Percentiles rank a stretch among this genome's conserved stretches.
Evolutionary conservation across 1,140 invertebrate species (phyloP).

Genomic region (Laupala kohalensis): DNA sequence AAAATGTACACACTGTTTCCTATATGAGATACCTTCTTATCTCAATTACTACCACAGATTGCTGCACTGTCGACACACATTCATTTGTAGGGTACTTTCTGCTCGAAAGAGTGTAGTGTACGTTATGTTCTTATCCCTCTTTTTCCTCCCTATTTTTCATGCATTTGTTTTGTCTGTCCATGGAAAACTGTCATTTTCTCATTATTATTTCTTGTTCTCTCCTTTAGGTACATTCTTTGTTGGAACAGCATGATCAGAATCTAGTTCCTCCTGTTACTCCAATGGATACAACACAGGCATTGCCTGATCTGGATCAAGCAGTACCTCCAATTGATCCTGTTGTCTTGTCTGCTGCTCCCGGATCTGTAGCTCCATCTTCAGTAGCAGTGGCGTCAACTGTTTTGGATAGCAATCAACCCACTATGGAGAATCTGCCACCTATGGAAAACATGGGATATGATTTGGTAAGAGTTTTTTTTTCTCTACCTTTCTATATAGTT

Average conservation of each 20-base stretch:
- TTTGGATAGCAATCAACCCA: neutral
- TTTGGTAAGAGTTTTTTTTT: too few species aligned
- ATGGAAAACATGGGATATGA: constrained; percentile 59
- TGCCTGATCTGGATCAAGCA: neutral
- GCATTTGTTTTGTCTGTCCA: neutral
- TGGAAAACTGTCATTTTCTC: neutral
- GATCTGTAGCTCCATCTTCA: neutral
- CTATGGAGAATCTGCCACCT: constrained; percentile 28
- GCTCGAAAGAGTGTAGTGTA: too few species aligned
- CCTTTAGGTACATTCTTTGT: constrained; percentile 12
- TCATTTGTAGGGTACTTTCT: too few species aligned
- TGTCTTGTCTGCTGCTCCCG: neutral
- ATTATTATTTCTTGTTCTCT: neutral
- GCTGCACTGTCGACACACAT: too few species aligned
- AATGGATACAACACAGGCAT: neutral
- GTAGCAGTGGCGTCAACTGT: neutral
- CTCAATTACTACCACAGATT: too few species aligned
- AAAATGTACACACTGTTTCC: too few species aligned
- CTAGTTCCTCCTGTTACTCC: constrained; percentile 23
- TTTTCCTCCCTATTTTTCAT: neutral
- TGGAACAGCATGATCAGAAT: constrained; percentile 15
- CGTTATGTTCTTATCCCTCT: neutral
- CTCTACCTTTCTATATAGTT: too few species aligned
- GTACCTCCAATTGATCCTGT: neutral
- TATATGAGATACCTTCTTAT: too few species aligned